A percentile compares a stretch with the other conserved stretches of the same genome.
Conservation (phyloP, 2,888 invertebrate species). For the Cryptocephalus moraei region DNA sequence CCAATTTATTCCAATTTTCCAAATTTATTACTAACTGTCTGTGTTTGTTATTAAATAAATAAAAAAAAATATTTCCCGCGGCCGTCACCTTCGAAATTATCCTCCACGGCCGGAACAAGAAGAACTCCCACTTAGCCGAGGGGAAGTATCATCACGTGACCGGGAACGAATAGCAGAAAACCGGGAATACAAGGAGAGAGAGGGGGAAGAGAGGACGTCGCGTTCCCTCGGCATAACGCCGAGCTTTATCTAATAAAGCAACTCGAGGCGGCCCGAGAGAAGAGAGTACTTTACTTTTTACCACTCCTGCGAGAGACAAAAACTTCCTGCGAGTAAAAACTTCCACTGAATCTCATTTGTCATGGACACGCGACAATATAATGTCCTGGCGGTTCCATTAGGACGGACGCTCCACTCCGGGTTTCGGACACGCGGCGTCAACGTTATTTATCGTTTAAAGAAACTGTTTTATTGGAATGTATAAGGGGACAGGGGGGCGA, state of each 20-base stretch:
- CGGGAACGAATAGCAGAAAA: not conserved
- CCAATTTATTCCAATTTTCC: too few relatives aligned
- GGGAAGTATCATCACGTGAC: not conserved
- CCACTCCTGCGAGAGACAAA: slow-evolving; percentile 24
- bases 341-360: slow-evolving; percentile 24
- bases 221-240: slow-evolving; percentile 16
- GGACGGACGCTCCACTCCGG: slow-evolving; percentile 11
- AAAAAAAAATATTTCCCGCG: too few relatives aligned
- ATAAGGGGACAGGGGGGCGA: not conserved
- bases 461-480: slow-evolving; percentile 8
- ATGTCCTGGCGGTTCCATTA: slow-evolving; percentile 25
- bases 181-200: not conserved
- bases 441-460: slow-evolving; percentile 20
- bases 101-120: too few relatives aligned
- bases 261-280: slow-evolving; percentile 10
- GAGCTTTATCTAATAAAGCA: slow-evolving; percentile 21
- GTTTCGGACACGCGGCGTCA: slow-evolving; percentile 15
- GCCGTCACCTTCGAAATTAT: too few relatives aligned
- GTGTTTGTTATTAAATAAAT: too few relatives aligned
- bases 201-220: not conserved
- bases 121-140: too few relatives aligned
- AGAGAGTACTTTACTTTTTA: slow-evolving; percentile 24
- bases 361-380: slow-evolving; percentile 25
- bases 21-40: too few relatives aligned
- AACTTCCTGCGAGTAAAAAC: slow-evolving; percentile 21